Base-by-base conservation (phyloP, 2,113 vertebrate genomes). In the Gallinago jamesoni region DNA sequence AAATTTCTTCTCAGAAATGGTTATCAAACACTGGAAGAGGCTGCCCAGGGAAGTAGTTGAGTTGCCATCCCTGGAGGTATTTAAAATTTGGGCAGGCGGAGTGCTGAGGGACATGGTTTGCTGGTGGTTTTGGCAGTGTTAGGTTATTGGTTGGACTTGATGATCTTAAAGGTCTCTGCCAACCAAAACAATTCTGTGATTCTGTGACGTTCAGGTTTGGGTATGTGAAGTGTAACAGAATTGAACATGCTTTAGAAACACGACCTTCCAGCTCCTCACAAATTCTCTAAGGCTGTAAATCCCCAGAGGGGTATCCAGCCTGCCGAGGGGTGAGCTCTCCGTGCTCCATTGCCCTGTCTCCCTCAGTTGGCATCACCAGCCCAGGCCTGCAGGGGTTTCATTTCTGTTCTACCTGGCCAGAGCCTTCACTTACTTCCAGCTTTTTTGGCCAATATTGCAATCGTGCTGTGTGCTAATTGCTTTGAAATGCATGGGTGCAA, bases 401-500 rank as follows among this genome's bases (percentile, higher is more conserved):
- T 12, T 81, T 43, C 74, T 69, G 19, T 14, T 80, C 66, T 52
- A 52, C 43, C 45, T 33, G 15, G 21, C 41, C 18, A 3, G 47
- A 74, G 45, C 52, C 39, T 64, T 68, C 77, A 35, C 55, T 30
- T 56, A 5, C 23, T 73, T 53, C 23, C 56, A 78, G 28, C 16
- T 62, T 77, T 57, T 57, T 66, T 64, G 64, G 59, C 50, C 57
- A 55, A 27, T 12, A 5, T 4, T 73, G 56, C 79, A 78, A 8
- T 45, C 15, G 0, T 52, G 60, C 56, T 59, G 43, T 1, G 0
- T 67, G 41, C n/a, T 41, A 53, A 9, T 11, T 67, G 31, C 47
- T 87, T 50, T 74, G 52, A 84, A 87, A 78, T 22, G 47, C n/a
- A 12, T 18, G 57, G 23, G 18, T 83, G n/a, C 64, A 35, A 31